Percentiles rank a stretch among this genome's conserved stretches.
These are phyloP conservation scores for Scaptomyza caliginosa DNA, from an alignment of 2,888 invertebrate genomes.

Conservation along the genomic window DNA sequence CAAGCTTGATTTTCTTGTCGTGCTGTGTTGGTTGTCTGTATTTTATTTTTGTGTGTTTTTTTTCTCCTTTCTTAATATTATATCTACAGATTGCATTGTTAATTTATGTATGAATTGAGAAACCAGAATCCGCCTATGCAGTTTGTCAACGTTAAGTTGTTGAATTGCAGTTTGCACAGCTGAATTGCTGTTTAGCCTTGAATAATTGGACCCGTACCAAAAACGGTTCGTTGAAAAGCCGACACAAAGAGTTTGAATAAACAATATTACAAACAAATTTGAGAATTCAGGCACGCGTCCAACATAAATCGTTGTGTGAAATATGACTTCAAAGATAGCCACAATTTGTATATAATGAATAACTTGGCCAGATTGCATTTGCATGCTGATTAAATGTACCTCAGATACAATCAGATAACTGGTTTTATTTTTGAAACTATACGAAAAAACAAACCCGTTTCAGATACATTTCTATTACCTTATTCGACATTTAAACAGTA, in stretches of 20 bases:
- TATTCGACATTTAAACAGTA: constrained; percentile 1
- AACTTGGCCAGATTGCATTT: constrained; percentile 60
- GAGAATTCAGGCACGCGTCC: constrained; percentile 37
- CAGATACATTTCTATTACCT: constrained; percentile 52
- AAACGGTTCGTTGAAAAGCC: background rate
- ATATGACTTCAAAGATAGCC: background rate
- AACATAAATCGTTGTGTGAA: constrained; percentile 32
- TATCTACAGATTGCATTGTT: constrained; percentile 24
- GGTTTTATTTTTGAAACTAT: constrained; percentile 53
- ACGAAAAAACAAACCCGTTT: constrained; percentile 50
- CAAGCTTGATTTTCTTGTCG: constrained; percentile 30
- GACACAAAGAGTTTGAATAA: constrained; percentile 14
- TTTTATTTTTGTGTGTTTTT: constrained; percentile 21
- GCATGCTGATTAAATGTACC: constrained; percentile 51
- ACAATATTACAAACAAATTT: constrained; percentile 6
- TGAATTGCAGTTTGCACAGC: constrained; percentile 36
- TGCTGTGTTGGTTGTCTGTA: constrained; percentile 7
- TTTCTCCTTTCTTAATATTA: background rate
- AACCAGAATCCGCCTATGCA: constrained; percentile 44
- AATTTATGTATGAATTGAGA: constrained; percentile 36
- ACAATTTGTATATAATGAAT: constrained; percentile 32
- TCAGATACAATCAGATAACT: constrained; percentile 41
- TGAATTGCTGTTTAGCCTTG: constrained; percentile 30
- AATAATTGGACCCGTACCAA: constrained; percentile 15
- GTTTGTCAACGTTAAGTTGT: constrained; percentile 38